Conservation (phyloP, 1,140 invertebrate species). For the Bombus affinis region DNA sequence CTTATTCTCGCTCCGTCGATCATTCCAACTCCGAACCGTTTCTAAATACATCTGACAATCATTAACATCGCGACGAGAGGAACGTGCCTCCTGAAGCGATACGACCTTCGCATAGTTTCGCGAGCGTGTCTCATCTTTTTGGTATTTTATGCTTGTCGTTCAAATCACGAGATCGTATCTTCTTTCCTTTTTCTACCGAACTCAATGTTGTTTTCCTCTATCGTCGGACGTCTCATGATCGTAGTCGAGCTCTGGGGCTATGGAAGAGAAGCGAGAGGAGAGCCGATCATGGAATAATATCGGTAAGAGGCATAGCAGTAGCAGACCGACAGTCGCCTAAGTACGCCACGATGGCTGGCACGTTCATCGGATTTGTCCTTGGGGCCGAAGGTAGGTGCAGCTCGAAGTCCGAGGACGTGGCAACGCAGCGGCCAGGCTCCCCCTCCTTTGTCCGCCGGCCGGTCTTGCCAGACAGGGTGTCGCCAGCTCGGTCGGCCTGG, state of each 20-base stretch:
- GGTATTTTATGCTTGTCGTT: constrained; percentile 64
- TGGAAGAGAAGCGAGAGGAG: background rate
- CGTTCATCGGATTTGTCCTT: constrained; percentile 81
- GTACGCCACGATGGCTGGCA: constrained; percentile 80
- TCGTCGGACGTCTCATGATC: too few relatives aligned
- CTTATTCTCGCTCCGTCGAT: constrained; percentile 58
- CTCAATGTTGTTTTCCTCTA: background rate
- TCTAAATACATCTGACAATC: constrained; percentile 27
- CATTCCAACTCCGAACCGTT: constrained; percentile 13
- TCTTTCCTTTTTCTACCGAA: background rate
- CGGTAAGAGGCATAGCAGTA: constrained; percentile 48
- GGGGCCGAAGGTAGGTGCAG: constrained; percentile 76
- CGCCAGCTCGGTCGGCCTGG: constrained; percentile 89
- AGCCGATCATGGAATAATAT: constrained; percentile 55
- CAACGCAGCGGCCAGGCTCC: constrained; percentile 83
- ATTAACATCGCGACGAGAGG: constrained; percentile 26
- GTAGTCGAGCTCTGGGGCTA: too few relatives aligned
- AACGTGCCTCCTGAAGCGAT: constrained; percentile 52
- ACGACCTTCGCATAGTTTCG: constrained; percentile 57
- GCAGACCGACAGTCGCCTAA: constrained; percentile 71
- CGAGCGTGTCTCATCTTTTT: constrained; percentile 68
- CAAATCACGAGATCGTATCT: background rate
- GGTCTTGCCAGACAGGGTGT: constrained; percentile 94
- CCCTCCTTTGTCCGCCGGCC: constrained; percentile 81
- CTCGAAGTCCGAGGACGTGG: constrained; percentile 81